A percentile compares a stretch with the other conserved stretches of the same genome.
phyloP scores from a whole-genome alignment of 2,113 vertebrate species.

The Lathamus discolor region DNA sequence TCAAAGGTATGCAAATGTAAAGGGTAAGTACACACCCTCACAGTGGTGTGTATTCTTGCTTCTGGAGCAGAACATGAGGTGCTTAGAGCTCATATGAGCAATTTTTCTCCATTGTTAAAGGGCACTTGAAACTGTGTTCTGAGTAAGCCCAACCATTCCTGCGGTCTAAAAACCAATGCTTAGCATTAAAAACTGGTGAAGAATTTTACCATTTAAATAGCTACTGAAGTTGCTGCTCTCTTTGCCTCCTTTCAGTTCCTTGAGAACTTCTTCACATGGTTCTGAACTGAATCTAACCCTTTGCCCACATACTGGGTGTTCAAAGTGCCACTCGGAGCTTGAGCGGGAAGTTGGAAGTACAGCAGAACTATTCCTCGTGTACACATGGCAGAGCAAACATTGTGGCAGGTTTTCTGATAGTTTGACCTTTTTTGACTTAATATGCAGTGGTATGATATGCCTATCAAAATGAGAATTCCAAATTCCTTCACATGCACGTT shows the following conservation, averaged over 20 bases:
- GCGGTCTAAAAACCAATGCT: neutral
- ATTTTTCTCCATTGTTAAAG: neutral
- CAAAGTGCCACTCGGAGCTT: neutral
- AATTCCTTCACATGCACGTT: fast-evolving
- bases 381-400: neutral
- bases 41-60: neutral
- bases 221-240: neutral
- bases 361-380: fast-evolving
- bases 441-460: neutral
- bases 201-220: neutral
- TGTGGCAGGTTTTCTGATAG: fast-evolving
- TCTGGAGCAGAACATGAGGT: neutral
- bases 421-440: neutral
- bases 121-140: neutral
- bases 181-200: neutral
- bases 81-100: neutral
- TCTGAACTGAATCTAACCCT: neutral
- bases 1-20: neutral
- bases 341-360: neutral
- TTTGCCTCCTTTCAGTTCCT: neutral
- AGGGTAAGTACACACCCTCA: neutral
- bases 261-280: neutral
- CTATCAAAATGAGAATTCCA: neutral
- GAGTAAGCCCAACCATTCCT: neutral
- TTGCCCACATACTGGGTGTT: neutral